Base-by-base conservation (phyloP, 1,140 invertebrate genomes). In the Sycobia sp. region DNA sequence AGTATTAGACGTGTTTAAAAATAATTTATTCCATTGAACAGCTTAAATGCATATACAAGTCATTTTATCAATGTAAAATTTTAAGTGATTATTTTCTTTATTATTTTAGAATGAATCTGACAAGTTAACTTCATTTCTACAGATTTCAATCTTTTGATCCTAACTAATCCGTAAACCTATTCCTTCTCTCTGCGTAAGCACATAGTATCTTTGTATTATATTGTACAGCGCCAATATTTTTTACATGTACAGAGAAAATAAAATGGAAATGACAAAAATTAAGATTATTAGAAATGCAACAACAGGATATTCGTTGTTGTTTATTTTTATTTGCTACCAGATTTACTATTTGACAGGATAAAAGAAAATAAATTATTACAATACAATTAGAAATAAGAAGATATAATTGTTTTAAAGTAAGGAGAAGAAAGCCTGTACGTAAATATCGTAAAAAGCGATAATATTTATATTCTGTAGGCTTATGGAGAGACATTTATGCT, bases 171-270 rank as follows among this genome's bases (percentile, higher is more conserved):
- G n/a, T n/a, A n/a, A n/a, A n/a, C n/a, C n/a, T n/a, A n/a, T n/a
- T n/a, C n/a, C n/a, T n/a, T 32, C 27, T 44, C 18, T 57, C 51
- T 10, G 36, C 51, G 29, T 41, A 56, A 39, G 53, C 41, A 32
- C 56, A 10, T n/a, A 49, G 25, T 41, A 13, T 62, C 34, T 51
- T 63, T 63, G 62, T 63, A 63, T 57, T 50, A 61, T 65, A 57
- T 59, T 59, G 56, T 65, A 59, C 49, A 65, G 63, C 29, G 44
- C 54, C 22, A 13, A 65, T 43, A 49, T 60, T 59, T 51, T 59
- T 60, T 65, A 60, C 32, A 54, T 65, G 55, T 65, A 59, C 56
- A 60, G 51, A 65, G 44, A 58, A 53, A 54, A 23, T 32, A 20
- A 43, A 36, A 57, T 51, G 4, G 9, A 51, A 41, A 56, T 32